Evolutionary conservation across 2,113 vertebrate species (phyloP).

Genomic region (Pan troglodytes): NHGRI_mPanTro3-v2.1_pri NC_072403.2:158145001-158145500

Average conservation of each 20-base stretch:
- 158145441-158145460: neutral
- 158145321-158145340: neutral
- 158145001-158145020: neutral
- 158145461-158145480: neutral
- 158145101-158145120: neutral
- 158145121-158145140: neutral
- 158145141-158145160: neutral
- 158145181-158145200: neutral
- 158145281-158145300: neutral
- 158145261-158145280: neutral
- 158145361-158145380: slow-evolving; percentile 22
- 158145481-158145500: neutral
- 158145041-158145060: neutral
- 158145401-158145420: neutral
- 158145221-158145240: neutral
- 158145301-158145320: neutral
- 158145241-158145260: neutral
- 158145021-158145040: neutral
- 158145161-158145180: neutral
- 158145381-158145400: neutral
- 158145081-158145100: neutral
- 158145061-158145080: neutral
- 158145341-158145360: neutral
- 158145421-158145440: neutral
- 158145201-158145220: slow-evolving; percentile 10